phyloP scores from a whole-genome alignment of 2,113 vertebrate species.

The Girardinichthys multiradiatus region DNA sequence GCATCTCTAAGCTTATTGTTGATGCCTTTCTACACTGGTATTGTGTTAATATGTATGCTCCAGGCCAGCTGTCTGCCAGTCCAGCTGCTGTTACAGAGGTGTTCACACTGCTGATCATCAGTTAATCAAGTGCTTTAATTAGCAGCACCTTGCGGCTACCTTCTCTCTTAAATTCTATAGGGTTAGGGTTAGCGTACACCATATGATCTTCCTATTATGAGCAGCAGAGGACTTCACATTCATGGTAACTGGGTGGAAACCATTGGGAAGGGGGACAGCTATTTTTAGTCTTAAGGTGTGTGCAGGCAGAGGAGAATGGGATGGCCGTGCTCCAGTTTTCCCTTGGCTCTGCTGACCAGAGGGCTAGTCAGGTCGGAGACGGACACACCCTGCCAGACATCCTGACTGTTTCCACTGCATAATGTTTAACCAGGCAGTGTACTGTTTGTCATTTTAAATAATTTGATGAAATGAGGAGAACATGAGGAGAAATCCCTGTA shows the following conservation, averaged over 20 bases:
- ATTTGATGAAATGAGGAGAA: background rate
- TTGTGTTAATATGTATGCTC: too few species aligned
- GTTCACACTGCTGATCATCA: too few species aligned
- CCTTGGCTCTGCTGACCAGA: background rate
- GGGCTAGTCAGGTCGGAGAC: background rate
- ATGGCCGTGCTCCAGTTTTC: background rate
- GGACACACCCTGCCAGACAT: background rate
- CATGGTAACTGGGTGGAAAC: background rate
- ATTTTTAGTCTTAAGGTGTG: background rate
- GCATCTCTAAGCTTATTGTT: too few species aligned
- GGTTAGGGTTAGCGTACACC: too few species aligned
- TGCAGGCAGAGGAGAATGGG: background rate
- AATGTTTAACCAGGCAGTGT: background rate
- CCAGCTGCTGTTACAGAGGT: too few species aligned
- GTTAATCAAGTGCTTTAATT: too few species aligned
- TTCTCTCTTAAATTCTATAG: too few species aligned
- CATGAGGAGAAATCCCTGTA: too few species aligned
- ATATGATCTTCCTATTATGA: background rate
- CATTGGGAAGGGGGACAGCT: background rate
- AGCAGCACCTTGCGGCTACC: too few species aligned
- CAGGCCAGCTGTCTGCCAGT: too few species aligned
- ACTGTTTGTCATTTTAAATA: background rate
- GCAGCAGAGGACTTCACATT: background rate
- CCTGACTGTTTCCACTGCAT: background rate
- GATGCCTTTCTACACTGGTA: too few species aligned